A percentile compares a stretch with the other conserved stretches of the same genome.
Evolutionary conservation across 2,797 vertebrate genomes (phyloP).

Genomic region (Poeciliopsis gracilis): DNA sequence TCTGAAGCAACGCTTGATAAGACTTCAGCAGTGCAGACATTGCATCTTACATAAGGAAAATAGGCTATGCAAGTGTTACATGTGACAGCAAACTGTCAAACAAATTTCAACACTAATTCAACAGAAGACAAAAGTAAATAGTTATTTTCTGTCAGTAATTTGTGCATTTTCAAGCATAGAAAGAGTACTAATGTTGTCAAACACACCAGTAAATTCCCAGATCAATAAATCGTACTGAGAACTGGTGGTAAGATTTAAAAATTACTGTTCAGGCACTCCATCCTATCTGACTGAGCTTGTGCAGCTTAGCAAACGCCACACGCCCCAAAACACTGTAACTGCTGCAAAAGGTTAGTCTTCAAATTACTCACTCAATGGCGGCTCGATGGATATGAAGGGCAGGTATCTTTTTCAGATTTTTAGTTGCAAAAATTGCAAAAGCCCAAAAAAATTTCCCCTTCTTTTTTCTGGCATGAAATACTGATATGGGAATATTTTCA

Average conservation of each 20-base stretch:
- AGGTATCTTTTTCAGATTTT: background rate
- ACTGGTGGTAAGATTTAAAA: background rate
- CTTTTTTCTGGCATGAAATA: background rate
- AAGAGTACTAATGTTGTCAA: background rate
- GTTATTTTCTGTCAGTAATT: background rate
- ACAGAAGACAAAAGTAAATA: conserved; percentile 23
- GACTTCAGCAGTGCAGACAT: conserved; percentile 62
- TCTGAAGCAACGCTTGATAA: conserved; percentile 57
- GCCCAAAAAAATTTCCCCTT: background rate
- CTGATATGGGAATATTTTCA: background rate
- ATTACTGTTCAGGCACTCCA: background rate
- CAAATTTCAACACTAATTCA: conserved; percentile 52
- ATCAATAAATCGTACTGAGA: background rate
- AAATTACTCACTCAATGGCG: background rate
- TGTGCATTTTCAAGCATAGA: background rate
- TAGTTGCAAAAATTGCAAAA: background rate
- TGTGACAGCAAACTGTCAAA: conserved; percentile 52
- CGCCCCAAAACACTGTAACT: background rate
- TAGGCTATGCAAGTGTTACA: conserved; percentile 41
- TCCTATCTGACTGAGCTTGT: background rate
- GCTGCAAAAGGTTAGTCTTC: background rate
- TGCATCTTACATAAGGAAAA: conserved; percentile 55
- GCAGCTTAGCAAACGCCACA: background rate
- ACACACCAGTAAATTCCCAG: background rate
- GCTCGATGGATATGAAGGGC: background rate